Percentiles rank a stretch among this genome's conserved stretches.
Evolutionary conservation across 1,140 invertebrate species (phyloP).

Genomic region (Sycophaga agraensis): DNA sequence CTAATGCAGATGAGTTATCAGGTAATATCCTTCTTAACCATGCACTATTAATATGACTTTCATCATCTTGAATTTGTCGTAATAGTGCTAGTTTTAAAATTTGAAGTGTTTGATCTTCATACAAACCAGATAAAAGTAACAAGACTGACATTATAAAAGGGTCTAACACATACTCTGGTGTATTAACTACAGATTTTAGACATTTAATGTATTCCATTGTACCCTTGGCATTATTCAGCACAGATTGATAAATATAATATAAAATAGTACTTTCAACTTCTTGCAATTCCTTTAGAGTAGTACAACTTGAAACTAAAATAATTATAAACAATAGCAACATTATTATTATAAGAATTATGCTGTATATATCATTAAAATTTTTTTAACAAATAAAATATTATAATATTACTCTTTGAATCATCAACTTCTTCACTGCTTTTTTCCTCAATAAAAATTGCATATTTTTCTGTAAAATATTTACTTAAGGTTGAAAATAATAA

Average conservation of each 20-base stretch:
- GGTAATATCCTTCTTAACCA: constrained; percentile 59
- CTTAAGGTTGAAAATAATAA: constrained; percentile 48
- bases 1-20: constrained; percentile 46
- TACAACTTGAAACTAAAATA: constrained; percentile 30
- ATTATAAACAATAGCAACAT: constrained; percentile 1
- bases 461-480: constrained; percentile 50
- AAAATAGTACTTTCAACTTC: constrained; percentile 61
- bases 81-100: constrained; percentile 55
- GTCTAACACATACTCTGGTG: constrained; percentile 59
- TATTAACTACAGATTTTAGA: constrained; percentile 54
- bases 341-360: too few species aligned
- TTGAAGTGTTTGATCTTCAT: constrained; percentile 58
- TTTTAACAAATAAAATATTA: constrained; percentile 2
- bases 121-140: constrained; percentile 55
- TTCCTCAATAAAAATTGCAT: constrained; percentile 29
- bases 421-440: constrained; percentile 27
- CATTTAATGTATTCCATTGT: constrained; percentile 59
- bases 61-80: constrained; percentile 54
- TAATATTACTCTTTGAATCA: constrained; percentile 39
- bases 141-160: constrained; percentile 61
- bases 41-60: constrained; percentile 52
- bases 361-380: not conserved
- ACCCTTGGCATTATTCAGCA: constrained; percentile 52
- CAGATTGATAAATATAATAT: constrained; percentile 60
- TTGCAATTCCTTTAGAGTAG: constrained; percentile 45